Evolutionary conservation across 2,888 invertebrate genomes (phyloP).

Genomic region (Hypomecis punctinalis): DNA sequence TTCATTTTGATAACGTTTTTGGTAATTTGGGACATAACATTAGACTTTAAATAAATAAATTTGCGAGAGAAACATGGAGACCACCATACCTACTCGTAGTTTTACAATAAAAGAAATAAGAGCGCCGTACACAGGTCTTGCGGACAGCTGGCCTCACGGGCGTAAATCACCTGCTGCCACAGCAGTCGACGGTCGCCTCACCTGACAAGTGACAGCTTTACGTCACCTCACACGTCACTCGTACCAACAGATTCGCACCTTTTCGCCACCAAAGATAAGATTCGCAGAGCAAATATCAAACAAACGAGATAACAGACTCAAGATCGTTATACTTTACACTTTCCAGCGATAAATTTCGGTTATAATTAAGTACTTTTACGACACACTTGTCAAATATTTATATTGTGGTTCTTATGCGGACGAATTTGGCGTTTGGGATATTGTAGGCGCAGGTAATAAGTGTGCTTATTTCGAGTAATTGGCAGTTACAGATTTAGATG

Average conservation of each 20-base stretch:
- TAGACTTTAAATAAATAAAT: too few species aligned
- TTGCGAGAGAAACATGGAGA: too few species aligned
- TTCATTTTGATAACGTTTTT: too few species aligned
- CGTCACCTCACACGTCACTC: slow-evolving; percentile 70
- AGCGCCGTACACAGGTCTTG: neutral
- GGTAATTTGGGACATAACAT: too few species aligned
- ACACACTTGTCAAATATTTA: slow-evolving; percentile 56
- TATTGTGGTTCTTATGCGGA: slow-evolving; percentile 42
- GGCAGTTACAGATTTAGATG: slow-evolving; percentile 43
- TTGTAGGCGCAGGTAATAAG: slow-evolving; percentile 29
- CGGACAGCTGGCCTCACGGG: slow-evolving; percentile 1
- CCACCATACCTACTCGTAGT: too few species aligned
- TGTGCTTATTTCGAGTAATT: slow-evolving; percentile 51
- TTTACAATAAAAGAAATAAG: too few species aligned
- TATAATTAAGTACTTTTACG: slow-evolving; percentile 62
- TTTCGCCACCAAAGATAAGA: slow-evolving; percentile 70
- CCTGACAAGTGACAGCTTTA: slow-evolving; percentile 57
- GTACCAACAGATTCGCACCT: slow-evolving; percentile 67
- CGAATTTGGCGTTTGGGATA: slow-evolving; percentile 34
- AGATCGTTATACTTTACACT: slow-evolving; percentile 81
- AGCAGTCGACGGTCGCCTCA: slow-evolving; percentile 25
- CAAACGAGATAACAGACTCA: slow-evolving; percentile 66
- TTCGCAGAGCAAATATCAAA: slow-evolving; percentile 69
- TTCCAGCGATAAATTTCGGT: slow-evolving; percentile 67
- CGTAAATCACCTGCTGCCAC: slow-evolving; percentile 9